Conservation (phyloP, 2,797 vertebrate species). For the Enoplosus armatus region DNA sequence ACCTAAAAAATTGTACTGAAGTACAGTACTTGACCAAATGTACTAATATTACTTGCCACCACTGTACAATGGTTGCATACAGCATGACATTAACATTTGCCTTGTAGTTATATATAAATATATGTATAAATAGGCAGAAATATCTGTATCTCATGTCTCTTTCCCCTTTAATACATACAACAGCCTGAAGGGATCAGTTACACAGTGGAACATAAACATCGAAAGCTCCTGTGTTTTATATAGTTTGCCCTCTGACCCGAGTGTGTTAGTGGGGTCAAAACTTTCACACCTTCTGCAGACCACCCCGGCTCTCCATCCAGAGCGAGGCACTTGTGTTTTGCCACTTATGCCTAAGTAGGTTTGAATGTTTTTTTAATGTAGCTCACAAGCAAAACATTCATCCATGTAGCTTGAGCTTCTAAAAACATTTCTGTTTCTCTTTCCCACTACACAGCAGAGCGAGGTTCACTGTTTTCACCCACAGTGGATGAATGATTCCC, state of each 20-base stretch:
- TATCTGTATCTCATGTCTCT: not conserved
- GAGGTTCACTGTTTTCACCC: constrained; percentile 37
- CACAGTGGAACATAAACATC: constrained; percentile 60
- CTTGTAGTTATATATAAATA: not conserved
- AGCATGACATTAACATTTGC: not conserved
- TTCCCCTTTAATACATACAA: not conserved
- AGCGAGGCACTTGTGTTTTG: constrained; percentile 4
- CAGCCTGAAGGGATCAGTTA: constrained; percentile 53
- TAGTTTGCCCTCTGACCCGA: constrained; percentile 55
- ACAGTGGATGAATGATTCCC: constrained; percentile 60
- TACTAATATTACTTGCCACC: not conserved
- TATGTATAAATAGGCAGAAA: not conserved
- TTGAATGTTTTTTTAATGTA: constrained; percentile 18
- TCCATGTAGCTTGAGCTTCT: constrained; percentile 28
- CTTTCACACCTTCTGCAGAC: constrained; percentile 58
- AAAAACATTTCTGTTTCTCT: constrained; percentile 42
- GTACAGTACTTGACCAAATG: not conserved
- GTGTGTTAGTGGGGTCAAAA: constrained; percentile 54
- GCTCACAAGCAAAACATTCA: constrained; percentile 16
- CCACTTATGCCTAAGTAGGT: not conserved
- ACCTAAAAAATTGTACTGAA: not conserved
- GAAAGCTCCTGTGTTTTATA: constrained; percentile 65
- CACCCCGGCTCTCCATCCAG: constrained; percentile 28
- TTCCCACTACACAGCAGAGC: constrained; percentile 24
- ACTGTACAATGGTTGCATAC: not conserved